phyloP scores from a whole-genome alignment of 2,888 invertebrate genomes.

The Pseudoips prasinana region DNA sequence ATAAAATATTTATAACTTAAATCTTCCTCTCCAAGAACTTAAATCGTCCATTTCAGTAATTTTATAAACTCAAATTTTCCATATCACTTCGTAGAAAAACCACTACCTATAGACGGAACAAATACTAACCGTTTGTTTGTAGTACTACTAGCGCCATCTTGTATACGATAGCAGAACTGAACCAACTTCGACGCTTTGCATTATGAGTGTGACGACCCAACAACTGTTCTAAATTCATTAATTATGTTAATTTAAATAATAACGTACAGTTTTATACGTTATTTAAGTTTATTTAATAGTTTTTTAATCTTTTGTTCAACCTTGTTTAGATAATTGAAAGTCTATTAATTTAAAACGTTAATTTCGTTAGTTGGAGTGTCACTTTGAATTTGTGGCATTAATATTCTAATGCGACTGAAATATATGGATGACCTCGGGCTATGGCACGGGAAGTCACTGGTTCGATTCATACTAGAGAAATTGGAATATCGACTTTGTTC shows the following conservation, averaged over 20 bases:
- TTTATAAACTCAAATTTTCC: too few relatives aligned
- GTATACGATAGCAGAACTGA: conserved; percentile 59
- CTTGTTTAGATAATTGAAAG: conserved; percentile 7
- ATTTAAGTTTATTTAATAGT: conserved; percentile 10
- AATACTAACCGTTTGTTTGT: conserved; percentile 8
- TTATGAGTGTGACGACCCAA: conserved; percentile 4
- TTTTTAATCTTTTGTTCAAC: conserved; percentile 13
- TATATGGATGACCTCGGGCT: too few relatives aligned
- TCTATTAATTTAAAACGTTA: background rate
- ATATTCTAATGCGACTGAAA: too few relatives aligned
- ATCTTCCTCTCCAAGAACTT: too few relatives aligned
- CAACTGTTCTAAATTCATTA: conserved; percentile 4
- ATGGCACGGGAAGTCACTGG: too few relatives aligned
- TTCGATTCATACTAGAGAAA: too few relatives aligned
- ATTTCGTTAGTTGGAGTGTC: too few relatives aligned
- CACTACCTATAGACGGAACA: conserved; percentile 8
- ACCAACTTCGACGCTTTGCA: conserved; percentile 1
- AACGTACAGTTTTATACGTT: conserved; percentile 9
- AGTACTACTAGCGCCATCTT: conserved; percentile 62
- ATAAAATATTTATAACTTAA: too few relatives aligned
- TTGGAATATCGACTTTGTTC: too few relatives aligned
- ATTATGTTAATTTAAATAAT: conserved; percentile 24
- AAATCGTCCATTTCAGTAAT: too few relatives aligned
- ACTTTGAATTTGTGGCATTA: too few relatives aligned
- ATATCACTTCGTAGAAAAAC: too few relatives aligned